Base-by-base conservation (phyloP, 2,113 vertebrate species). In the Leptosomus discolor region DNA sequence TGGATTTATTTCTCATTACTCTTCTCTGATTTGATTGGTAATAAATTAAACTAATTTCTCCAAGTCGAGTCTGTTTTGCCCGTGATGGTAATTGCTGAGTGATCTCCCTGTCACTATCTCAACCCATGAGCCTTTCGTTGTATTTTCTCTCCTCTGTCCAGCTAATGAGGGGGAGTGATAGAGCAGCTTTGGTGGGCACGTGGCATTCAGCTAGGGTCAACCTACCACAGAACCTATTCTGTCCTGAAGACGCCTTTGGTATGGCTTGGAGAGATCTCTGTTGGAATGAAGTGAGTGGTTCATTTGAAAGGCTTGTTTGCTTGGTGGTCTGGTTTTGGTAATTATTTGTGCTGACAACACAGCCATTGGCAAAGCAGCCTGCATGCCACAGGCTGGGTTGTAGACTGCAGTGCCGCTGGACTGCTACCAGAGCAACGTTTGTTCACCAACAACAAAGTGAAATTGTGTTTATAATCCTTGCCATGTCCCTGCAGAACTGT, bases 391-490 rank as follows among this genome's bases (percentile, higher is more conserved):
- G 68, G 67, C 92, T 87, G 54, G 50, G 14, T 61, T 88, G 36
- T 8, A 65, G 85, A 41, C 67, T 88, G 71, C 67, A 37, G 82
- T 34, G 54, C 46, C 0, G 1, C 77, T 91, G 74, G 53, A 45
- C 71, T 89, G 45, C 48, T 91, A 84, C 58, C 75, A 63, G 43
- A 61, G 68, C 1, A 0, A 23, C 65, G 63, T 86, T 96, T 88
- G 68, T 64, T 91, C 95, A 96, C 91, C 92, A 90, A 86, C 78
- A 92, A 70, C 45, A 26, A 78, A 90, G 46, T 51, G 86, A 91
- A 89, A 63, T 65, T 58, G 60, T 92, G 68, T 90, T 94, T 92
- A 29, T 85, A 83, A 63, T 73, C 69, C 46, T 92, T 94, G 75
- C 81, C 36, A 9, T 90, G 63, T 64, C 94, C 82, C 88, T 16